Evolutionary conservation across 2,888 invertebrate genomes (phyloP), one percentile per base, ranked within the genome.

Genomic region (Buathra laborator): DNA sequence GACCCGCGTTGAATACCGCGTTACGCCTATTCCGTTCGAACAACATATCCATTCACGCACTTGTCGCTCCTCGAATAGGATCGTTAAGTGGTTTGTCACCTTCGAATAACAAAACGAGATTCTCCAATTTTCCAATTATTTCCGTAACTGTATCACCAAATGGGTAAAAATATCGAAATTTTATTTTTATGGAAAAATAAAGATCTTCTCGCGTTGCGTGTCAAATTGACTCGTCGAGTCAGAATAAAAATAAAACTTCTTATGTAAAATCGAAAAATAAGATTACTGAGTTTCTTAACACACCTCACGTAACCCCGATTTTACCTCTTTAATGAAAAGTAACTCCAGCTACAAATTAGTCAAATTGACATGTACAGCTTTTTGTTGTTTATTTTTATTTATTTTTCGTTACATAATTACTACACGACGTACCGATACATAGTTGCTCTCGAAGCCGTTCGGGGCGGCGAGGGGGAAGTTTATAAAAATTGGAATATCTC

Each of bases 401-500:
- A 2, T 62, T 62, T 62, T 62, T 62, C 29, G 12, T 29, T n/a
- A 62, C 7, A 29, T 62, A 62, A 62, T 62, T 62, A 62, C 59
- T 62, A n/a, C n/a, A 62, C 59, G 19, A 62, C 44, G 24, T 12
- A 72, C 48, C 29, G 62, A 78, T 48, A 68, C 59, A 68, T 67
- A 72, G 64, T 46, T 72, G 66, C 24, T 44, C 56, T 59, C 48
- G 24, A 37, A 44, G 70, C 51, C 16, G 16, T 51, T 51, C 6
- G 43, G 59, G n/a, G n/a, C 14, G 59, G 48, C 16, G 56, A 16
- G 12, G 44, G 16, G 68, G 43, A 24, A 24, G 29, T 37, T 44
- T n/a, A 71, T 70, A 79, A 84, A 84, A 81, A 81, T 74, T 74
- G 81, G 53, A 81, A 85, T 85, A 87, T 85, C 83, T 78, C 74